Evolutionary conservation across 2,888 invertebrate species (phyloP).

Genomic region (Mechanitis mazaeus): DNA sequence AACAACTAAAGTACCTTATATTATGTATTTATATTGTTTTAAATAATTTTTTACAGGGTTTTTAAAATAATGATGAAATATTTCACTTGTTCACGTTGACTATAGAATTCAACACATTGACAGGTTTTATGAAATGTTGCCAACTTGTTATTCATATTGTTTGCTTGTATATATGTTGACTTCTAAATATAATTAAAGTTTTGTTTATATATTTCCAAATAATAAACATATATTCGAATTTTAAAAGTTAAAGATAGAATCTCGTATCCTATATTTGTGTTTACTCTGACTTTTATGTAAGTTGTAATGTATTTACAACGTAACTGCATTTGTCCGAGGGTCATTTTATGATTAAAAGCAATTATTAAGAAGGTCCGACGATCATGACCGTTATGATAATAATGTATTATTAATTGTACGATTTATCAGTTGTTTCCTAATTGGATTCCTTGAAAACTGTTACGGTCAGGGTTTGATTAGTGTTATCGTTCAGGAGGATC

Average conservation of each 20-base stretch:
- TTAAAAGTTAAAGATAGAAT: no score
- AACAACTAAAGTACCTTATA: constrained; percentile 16
- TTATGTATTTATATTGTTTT: constrained; percentile 12
- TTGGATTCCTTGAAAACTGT: constrained; percentile 25
- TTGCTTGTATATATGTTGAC: no score
- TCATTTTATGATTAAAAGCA: constrained; percentile 1
- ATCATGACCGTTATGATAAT: constrained; percentile 25
- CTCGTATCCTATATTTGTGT: no score
- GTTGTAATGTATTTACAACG: neutral
- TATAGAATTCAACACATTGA: constrained; percentile 29
- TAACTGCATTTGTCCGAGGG: constrained; percentile 1
- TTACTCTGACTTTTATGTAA: no score
- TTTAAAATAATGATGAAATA: constrained; percentile 57
- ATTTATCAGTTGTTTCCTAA: constrained; percentile 25
- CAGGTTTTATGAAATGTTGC: neutral
- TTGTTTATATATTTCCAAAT: no score
- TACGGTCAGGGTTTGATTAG: constrained; percentile 1
- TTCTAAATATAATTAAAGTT: no score
- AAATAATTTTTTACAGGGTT: constrained; percentile 8
- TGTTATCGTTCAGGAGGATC: neutral
- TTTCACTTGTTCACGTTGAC: constrained; percentile 66
- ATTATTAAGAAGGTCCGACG: constrained; percentile 1
- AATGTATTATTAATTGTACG: constrained; percentile 25
- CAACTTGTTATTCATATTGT: neutral
- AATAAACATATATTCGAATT: no score